Evolutionary conservation across 2,797 vertebrate species (phyloP), one percentile per base, ranked within the genome.

Genomic region (Gallinago nigripennis): DNA sequence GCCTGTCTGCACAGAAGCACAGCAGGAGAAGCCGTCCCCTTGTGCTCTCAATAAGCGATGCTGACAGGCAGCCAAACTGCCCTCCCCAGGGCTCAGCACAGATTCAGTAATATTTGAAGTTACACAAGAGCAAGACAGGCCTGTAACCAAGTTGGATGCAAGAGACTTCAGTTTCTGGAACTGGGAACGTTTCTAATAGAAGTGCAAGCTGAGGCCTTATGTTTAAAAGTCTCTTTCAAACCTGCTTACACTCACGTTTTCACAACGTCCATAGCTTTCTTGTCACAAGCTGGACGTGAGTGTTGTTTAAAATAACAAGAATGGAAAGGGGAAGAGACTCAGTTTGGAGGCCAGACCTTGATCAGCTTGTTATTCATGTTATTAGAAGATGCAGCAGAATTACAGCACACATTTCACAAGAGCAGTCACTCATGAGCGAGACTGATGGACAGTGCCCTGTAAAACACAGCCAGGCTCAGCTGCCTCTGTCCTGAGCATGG

Each of bases 241-340:
- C 28, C 35, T 33, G 30, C 11, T 41, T 21, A 12, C 25, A 0
- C 41, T 57, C 16, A 20, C 16, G 46, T n/a, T 33, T 31, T 41
- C 77, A 17, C 1, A 0, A 12, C 1, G 21, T 14, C 56, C 56
- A 8, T 0, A 3, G 50, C 11, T 68, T 28, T 20, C 24, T 35
- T 19, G 20, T 30, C n/a, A 31, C 1, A 2, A 65, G 33, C 7
- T 9, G 21, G 28, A 17, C 39, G 11, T 1, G 2, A 56, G 11
- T 2, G 12, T 0, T 37, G 66, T 3, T 21, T 24, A 9, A 41
- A 60, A 23, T 1, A 2, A 0, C 4, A 33, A 54, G 54, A 48
- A 16, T 0, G 12, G 37, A 3, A 21, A 56, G n/a, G 30, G 33
- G 50, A 60, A 53, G 39, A 56, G 39, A 56, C 45, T 57, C 81